Base-by-base conservation (phyloP, 2,113 vertebrate genomes). In the Tragelaphus strepsiceros region DNA sequence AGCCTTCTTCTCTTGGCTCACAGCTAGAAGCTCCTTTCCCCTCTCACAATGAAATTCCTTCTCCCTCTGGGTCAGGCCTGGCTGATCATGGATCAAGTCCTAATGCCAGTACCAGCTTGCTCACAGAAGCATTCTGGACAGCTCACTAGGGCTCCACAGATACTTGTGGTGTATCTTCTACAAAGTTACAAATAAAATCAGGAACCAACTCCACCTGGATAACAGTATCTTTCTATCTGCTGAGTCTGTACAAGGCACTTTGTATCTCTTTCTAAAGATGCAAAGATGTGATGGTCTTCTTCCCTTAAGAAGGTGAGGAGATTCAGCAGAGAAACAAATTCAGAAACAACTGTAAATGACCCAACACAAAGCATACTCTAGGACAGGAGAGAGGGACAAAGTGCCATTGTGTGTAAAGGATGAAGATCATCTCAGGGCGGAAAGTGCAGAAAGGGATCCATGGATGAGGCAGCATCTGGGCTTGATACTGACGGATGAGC, bases 301-400 rank as follows among this genome's bases (percentile, higher is more conserved):
- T 88, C 81, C 81, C 74, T 94, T 43, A 80, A 62, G 71, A 43
- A 49, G 21, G 58, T 9, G 87, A 74, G 67, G 64, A 80, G 71
- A 84, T 64, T 88, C 90, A 93, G 39, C 7, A 13, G 28, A 96
- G 89, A 95, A 56, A 56, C 9, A 56, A 96, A 83, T 16, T 78
- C 28, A 88, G 80, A 95, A 92, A 87, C 24, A 89, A 95, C 14
- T 67, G 88, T 74, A 86, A 96, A 95, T 96, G 84, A 93, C 43
- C 15, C 24, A 53, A 59, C 32, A n/a, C 21, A 81, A 64, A 92
- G 81, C 77, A 78, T 19, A 39, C 19, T 24, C 32, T 16, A 10
- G 39, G 78, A 54, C 32, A 61, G 77, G 46, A 53, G 67, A 88
- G 67, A 81, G 17, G 51, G 19, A 51, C 59, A 30, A 13, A 54